phyloP scores from a whole-genome alignment of 2,797 vertebrate genomes.

The Lerista edwardsae region DNA sequence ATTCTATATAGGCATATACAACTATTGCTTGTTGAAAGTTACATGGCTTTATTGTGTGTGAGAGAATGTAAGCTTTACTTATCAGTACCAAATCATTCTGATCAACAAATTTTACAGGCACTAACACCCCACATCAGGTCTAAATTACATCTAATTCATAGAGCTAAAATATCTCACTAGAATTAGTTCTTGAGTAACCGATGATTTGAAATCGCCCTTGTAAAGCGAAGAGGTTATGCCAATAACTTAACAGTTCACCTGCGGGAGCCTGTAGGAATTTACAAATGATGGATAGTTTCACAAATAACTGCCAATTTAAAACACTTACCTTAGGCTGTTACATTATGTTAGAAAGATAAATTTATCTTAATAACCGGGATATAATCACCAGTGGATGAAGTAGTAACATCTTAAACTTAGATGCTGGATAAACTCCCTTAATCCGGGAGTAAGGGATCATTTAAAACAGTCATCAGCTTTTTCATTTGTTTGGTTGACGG shows the following conservation, averaged over 20 bases:
- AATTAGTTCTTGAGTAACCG: background rate
- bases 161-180: background rate
- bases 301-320: background rate
- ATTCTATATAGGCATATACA: background rate
- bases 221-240: background rate
- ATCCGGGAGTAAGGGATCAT: background rate
- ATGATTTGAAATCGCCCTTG: conserved; percentile 5
- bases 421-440: no score
- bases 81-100: background rate
- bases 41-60: no score
- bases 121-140: background rate
- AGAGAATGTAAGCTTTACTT: background rate
- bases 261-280: background rate
- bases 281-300: background rate
- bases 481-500: background rate
- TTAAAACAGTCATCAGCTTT: background rate
- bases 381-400: background rate
- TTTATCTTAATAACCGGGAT: background rate
- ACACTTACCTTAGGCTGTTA: background rate
- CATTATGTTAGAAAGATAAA: background rate
- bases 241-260: background rate
- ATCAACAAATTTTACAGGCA: background rate
- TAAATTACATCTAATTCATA: background rate
- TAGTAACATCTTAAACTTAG: background rate
- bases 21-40: background rate